phyloP scores from a whole-genome alignment of 1,140 invertebrate genomes.

The Ericerus pela region DNA sequence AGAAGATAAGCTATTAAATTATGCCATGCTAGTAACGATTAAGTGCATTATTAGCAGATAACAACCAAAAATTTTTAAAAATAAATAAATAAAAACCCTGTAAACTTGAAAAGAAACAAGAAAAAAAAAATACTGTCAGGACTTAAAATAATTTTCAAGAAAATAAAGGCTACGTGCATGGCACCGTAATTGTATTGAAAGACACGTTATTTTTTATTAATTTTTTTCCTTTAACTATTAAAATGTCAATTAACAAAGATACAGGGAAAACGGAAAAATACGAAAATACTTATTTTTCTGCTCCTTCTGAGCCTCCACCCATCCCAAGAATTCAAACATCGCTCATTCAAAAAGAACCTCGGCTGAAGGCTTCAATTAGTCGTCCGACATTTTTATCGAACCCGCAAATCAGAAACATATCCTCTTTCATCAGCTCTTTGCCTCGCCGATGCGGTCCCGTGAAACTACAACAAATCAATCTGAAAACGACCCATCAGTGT shows the following conservation, averaged over 20 bases:
- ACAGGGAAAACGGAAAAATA: not conserved
- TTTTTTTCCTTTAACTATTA: too few species aligned
- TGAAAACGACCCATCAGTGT: not conserved
- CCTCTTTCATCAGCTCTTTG: not conserved
- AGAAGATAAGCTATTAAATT: not conserved
- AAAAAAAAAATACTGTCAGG: too few species aligned
- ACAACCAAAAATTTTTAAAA: too few species aligned
- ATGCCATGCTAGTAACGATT: constrained; percentile 3
- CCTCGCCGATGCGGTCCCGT: not conserved
- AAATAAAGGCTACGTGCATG: too few species aligned
- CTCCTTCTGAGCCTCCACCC: too few species aligned
- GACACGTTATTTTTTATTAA: too few species aligned
- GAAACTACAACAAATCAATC: not conserved
- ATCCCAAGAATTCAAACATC: too few species aligned
- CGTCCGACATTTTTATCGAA: constrained; percentile 16
- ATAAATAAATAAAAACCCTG: too few species aligned
- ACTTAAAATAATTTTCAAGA: too few species aligned
- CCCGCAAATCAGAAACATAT: constrained; percentile 13
- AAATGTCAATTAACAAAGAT: not conserved
- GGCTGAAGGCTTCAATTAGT: constrained; percentile 13
- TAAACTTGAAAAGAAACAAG: too few species aligned
- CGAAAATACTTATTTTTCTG: too few species aligned
- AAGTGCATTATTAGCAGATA: too few species aligned
- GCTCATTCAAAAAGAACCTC: constrained; percentile 11
- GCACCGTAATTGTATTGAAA: constrained; percentile 1